Base-by-base conservation (phyloP, 1,140 invertebrate genomes). In the Drosophila bocqueti region DNA sequence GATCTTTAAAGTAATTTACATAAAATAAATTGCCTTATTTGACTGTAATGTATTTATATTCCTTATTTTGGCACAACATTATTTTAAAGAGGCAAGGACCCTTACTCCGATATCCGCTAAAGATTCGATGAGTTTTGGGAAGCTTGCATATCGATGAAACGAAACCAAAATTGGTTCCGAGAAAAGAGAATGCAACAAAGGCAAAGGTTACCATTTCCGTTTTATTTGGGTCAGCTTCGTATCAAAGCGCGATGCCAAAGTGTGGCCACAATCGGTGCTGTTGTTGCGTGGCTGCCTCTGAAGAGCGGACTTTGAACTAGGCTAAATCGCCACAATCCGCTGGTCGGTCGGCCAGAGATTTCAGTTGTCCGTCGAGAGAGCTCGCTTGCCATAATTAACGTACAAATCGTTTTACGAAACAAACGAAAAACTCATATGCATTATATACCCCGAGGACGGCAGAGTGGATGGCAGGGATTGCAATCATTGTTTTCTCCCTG, bases 361-460 rank as follows among this genome's bases (percentile, higher is more conserved):
- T 85, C 54, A 46, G 45, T 43, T 52, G 43, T 26, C 15, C 29
- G 29, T 71, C 38, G 72, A 76, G 45, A 55, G 62, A 38, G 63
- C 46, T 40, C 58, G 74, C 77, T 85, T 52, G 63, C 73, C 68
- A 77, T 85, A 85, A 84, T 84, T 84, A 84, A 84, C 68, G 82
- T 43, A 66, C 52, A 80, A 75, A 79, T 79, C 59, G 81, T 78
- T 82, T 78, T 82, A 72, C 67, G 54, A 29, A 73, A 73, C 69
- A 71, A 73, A 72, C 38, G 31, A 8, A 57, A 71, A 71, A 68
- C 67, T 46, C 67, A 57, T 66, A 67, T 68, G 36, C 65, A 58
- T 45, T 66, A 36, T 49, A 59, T 38, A 29, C 38, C 38, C 67
- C 16, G 43, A 21, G 62, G 36, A 40, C 34, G 40, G 9, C 21